These are phyloP conservation scores for Callimorpha dominula DNA, from an alignment of 2,888 invertebrate genomes.

Conservation along the genomic window DNA sequence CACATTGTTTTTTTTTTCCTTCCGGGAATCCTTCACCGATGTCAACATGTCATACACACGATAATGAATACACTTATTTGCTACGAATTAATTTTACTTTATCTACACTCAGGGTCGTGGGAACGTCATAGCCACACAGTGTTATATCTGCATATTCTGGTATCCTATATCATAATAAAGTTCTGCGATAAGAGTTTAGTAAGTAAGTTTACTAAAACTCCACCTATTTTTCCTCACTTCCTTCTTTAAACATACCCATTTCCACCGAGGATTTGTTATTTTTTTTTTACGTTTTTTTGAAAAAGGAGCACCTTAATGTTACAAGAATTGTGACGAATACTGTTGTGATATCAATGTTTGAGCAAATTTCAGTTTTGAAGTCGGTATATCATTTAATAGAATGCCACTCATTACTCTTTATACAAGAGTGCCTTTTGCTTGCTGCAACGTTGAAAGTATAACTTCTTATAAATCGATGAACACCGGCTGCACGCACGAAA, in stretches of 20 bases:
- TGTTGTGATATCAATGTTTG: background rate
- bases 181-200: background rate
- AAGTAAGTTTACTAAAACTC: background rate
- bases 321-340: background rate
- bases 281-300: background rate
- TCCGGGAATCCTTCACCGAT: conserved; percentile 38
- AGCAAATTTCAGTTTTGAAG: background rate
- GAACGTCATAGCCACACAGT: background rate
- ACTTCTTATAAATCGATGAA: too few relatives aligned
- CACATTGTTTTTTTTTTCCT: conserved; percentile 46
- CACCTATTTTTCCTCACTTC: background rate
- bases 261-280: too few relatives aligned
- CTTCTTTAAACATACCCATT: too few relatives aligned
- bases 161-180: background rate
- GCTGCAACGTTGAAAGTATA: too few relatives aligned
- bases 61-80: conserved; percentile 21
- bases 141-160: background rate
- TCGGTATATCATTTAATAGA: too few relatives aligned
- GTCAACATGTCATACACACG: conserved; percentile 52
- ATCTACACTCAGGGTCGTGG: background rate
- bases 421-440: too few relatives aligned
- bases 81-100: conserved; percentile 35
- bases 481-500: too few relatives aligned
- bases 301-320: background rate
- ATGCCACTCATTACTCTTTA: too few relatives aligned